Conservation (phyloP, 2,797 vertebrate genomes). For the Petrocephalus sullivani region DNA sequence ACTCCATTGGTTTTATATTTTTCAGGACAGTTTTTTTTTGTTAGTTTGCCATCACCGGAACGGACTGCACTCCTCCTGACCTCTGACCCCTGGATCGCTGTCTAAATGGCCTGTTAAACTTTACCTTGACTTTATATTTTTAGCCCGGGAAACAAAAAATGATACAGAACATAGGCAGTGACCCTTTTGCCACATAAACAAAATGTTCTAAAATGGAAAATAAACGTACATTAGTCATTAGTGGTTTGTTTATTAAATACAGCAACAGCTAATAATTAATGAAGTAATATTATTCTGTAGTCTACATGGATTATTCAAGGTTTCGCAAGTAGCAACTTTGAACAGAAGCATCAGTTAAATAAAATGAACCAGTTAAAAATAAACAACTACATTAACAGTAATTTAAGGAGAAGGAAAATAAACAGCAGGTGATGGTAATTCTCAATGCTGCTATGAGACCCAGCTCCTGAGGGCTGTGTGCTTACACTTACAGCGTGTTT, state of each 20-base stretch:
- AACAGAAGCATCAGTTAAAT: not conserved
- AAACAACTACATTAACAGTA: not conserved
- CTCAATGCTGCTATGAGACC: not conserved
- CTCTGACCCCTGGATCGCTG: not conserved
- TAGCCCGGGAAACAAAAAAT: not conserved
- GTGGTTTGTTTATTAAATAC: not conserved
- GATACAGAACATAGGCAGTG: not conserved
- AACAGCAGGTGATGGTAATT: not conserved
- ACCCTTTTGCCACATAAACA: not conserved
- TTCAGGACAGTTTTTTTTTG: conserved; percentile 52
- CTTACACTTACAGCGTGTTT: not conserved
- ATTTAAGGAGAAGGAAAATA: not conserved
- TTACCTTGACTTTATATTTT: not conserved
- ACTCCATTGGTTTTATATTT: conserved; percentile 44
- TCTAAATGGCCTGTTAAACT: not conserved
- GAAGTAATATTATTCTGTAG: not conserved
- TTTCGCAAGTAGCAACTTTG: not conserved
- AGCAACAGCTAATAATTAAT: conserved; percentile 12
- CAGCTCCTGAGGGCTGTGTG: not conserved
- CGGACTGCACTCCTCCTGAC: not conserved
- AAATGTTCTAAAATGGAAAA: not conserved
- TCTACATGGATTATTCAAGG: not conserved
- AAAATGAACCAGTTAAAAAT: not conserved
- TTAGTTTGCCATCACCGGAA: conserved; percentile 5
- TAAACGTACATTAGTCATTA: not conserved